phyloP scores from a whole-genome alignment of 2,113 vertebrate species.

The Acanthisitta chloris region DNA sequence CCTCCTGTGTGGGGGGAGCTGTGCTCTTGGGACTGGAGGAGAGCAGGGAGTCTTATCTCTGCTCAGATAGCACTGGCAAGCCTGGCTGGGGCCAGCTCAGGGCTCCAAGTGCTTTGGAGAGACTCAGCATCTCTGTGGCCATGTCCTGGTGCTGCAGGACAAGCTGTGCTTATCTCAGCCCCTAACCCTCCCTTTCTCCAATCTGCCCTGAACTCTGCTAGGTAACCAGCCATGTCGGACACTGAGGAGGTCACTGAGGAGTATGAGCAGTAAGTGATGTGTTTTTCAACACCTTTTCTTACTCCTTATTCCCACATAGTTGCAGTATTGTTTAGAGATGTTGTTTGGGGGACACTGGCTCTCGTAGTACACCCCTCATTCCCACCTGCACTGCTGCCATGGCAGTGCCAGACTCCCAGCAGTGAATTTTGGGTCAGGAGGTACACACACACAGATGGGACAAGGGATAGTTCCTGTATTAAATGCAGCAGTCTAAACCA shows the following conservation, averaged over 20 bases:
- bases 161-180: not conserved
- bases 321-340: not conserved
- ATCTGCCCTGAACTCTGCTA: not conserved
- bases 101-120: not conserved
- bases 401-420: not conserved
- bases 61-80: not conserved
- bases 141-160: not conserved
- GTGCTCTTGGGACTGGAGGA: not conserved
- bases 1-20: not conserved
- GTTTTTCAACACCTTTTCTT: not conserved
- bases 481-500: not conserved
- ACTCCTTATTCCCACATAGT: not conserved
- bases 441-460: not conserved
- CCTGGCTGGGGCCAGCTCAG: not conserved
- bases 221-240: conserved; percentile 84
- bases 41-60: not conserved
- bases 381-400: not conserved
- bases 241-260: conserved; percentile 81
- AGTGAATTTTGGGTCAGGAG: not conserved
- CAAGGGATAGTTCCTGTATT: not conserved
- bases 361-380: not conserved
- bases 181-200: not conserved
- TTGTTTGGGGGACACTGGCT: accelerated
- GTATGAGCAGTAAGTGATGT: conserved; percentile 81
- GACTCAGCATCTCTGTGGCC: not conserved